These are phyloP conservation scores for Eupithecia tripunctaria DNA, from an alignment of 2,888 invertebrate genomes.

Conservation along the genomic window DNA sequence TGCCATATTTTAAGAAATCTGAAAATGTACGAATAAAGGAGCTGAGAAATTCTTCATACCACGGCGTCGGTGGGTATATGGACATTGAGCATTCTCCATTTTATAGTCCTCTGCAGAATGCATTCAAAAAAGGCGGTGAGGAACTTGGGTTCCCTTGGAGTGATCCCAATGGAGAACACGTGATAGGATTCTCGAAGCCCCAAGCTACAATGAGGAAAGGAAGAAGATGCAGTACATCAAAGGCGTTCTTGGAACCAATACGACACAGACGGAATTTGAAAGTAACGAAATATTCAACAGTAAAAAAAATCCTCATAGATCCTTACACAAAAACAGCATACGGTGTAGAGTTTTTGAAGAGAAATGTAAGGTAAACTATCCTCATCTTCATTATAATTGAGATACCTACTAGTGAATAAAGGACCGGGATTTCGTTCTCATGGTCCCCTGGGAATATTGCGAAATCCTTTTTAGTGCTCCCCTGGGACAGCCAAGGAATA, in stretches of 20 bases:
- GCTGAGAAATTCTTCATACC: conserved; percentile 86
- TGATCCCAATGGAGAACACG: conserved; percentile 88
- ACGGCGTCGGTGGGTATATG: conserved; percentile 87
- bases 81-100: conserved; percentile 88
- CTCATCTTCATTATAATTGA: not conserved
- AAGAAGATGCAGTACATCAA: conserved; percentile 90
- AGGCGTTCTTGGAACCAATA: conserved; percentile 90
- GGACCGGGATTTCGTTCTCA: not conserved
- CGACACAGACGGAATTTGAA: conserved; percentile 87
- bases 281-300: conserved; percentile 88
- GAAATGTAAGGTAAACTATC: conserved; percentile 71
- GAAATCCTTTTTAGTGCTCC: not conserved
- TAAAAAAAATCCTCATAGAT: conserved; percentile 87
- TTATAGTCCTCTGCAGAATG: conserved; percentile 85
- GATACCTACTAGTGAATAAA: not conserved
- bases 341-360: conserved; percentile 89
- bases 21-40: conserved; percentile 87
- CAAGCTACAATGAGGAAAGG: conserved; percentile 90
- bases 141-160: conserved; percentile 88
- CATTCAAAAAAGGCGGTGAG: conserved; percentile 87
- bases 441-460: not conserved
- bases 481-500: not conserved
- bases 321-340: conserved; percentile 83
- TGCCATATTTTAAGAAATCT: conserved; percentile 91
- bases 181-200: conserved; percentile 88